Conservation (phyloP, 2,113 vertebrate genomes). For the Albula goreensis region DNA sequence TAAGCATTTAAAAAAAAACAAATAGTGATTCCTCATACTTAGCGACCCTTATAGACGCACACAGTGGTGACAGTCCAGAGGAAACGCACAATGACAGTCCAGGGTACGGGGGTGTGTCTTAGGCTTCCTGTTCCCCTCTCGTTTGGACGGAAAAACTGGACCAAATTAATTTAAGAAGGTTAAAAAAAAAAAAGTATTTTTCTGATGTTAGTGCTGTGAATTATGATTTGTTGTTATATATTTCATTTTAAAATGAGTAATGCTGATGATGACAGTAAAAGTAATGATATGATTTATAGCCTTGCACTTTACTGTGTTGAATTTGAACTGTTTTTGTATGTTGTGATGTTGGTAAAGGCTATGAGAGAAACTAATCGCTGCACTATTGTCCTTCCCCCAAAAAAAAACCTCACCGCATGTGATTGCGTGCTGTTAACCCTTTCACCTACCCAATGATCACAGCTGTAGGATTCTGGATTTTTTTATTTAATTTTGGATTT, state of each 20-base stretch:
- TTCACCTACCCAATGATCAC: neutral
- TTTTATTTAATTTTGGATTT: neutral
- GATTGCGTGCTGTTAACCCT: neutral
- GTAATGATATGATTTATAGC: conserved; percentile 42
- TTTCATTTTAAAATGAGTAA: conserved; percentile 23
- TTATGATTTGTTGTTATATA: conserved; percentile 23
- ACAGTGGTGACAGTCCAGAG: conserved; percentile 21
- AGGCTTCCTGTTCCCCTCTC: conserved; percentile 8
- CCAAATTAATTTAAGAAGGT: neutral
- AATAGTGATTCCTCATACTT: too few species aligned
- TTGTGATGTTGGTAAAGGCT: conserved; percentile 46
- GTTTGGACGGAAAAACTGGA: conserved; percentile 20
- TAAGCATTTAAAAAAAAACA: too few species aligned
- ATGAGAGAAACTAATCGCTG: conserved; percentile 35
- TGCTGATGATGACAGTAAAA: conserved; percentile 22
- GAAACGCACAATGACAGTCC: neutral
- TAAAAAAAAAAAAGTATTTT: neutral
- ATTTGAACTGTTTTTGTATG: conserved; percentile 48
- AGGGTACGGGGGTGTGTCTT: neutral
- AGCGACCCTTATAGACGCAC: neutral
- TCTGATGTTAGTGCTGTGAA: neutral
- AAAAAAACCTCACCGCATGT: neutral
- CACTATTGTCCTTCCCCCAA: conserved; percentile 20
- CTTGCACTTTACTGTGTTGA: conserved; percentile 56
- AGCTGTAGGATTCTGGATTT: neutral